Base-by-base conservation (phyloP, 2,113 vertebrate genomes). In the Indri indri region DNA sequence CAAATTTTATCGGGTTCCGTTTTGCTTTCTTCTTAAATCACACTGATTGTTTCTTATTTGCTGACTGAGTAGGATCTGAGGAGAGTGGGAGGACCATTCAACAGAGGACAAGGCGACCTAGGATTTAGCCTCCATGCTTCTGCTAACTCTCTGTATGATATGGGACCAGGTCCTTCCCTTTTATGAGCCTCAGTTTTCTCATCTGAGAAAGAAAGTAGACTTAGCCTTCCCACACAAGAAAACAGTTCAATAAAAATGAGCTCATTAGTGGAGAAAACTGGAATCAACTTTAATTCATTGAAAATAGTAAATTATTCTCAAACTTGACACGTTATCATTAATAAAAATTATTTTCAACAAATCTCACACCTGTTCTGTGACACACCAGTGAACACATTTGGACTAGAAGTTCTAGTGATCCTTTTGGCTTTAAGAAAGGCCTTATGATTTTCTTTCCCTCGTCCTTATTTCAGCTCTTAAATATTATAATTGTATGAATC, bases 401-500 rank as follows among this genome's bases (percentile, higher is more conserved):
- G 22, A 50, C 71, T 92, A 50, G 52, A 96, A 80, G 30, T 73
- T 94, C 47, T 77, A 86, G 77, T 89, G 63, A 34, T 92, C 27
- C 32, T 90, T 95, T 92, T 42, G 27, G 16, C 52, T 91, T 93
- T 5, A 76, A 77, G 97, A 65, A 83, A 68, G 57, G 6, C 23
- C 32, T 83, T 59, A 73, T 37, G 70, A 50, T 87, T 74, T 95
- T 90, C 70, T 86, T 95, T 82, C 23, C 50, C 8, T 95, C 52
- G 80, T 93, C 42, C 22, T 95, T 84, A 95, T 96, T 92, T 59
- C 61, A 92, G 47, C 73, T 93, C 23, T 95, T 96, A 96, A 96
- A 89, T 47, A 93, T 95, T 74, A 63, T 93, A 94, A 96, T 88
- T 85, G 85, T 96, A 90, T 90, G 87, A 97, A 97, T 92, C 63